Base-by-base conservation (phyloP, 2,888 invertebrate genomes). In the Mechanitis mazaeus region DNA sequence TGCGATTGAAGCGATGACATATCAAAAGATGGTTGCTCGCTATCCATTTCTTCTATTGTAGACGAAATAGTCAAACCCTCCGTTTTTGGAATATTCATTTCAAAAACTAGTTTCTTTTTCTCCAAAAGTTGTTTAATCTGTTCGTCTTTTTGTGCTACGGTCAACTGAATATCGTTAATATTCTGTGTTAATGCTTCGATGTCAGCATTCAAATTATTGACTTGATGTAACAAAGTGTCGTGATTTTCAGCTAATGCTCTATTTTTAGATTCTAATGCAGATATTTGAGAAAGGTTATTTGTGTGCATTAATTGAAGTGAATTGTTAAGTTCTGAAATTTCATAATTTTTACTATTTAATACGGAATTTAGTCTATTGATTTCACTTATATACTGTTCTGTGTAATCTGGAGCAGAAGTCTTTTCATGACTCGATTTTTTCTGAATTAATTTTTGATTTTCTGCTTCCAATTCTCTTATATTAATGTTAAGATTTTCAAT, bases 281-380 rank as follows among this genome's bases (percentile, higher is more conserved):
- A 77, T 46, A 76, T 68, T 33, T 73, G 63, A 50, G 76, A 64
- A 46, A 74, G 66, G 69, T 81, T 75, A 64, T 74, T 79, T 12
- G 70, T 64, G 68, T 87, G 81, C 50, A 80, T 62, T 35, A 67
- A 63, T 64, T 83, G 77, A 54, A 84, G 61, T 69, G 77, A 83
- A 65, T 77, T 79, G 63, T 71, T 76, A 2, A 85, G 67, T 55
- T 83, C 80, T 45, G 80, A 77, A 59, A 92, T 87, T 69, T 91
- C 86, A 45, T 85, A 74, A 71, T 91, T 91, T 75, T 91, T 91
- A 61, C 79, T 85, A 45, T 84, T 84, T 2, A 93, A 72, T 45
- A 91, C 68, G 59, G 91, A 85, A 59, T 91, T 90, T 0, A 93
- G 76, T 47, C 89, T 90, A 70, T 92, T 92, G 70, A 93, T 92